Percentiles rank a stretch among this genome's conserved stretches.
These are phyloP conservation scores for Trinectes maculatus DNA, from an alignment of 2,113 vertebrate species.

Conservation along the genomic window DNA sequence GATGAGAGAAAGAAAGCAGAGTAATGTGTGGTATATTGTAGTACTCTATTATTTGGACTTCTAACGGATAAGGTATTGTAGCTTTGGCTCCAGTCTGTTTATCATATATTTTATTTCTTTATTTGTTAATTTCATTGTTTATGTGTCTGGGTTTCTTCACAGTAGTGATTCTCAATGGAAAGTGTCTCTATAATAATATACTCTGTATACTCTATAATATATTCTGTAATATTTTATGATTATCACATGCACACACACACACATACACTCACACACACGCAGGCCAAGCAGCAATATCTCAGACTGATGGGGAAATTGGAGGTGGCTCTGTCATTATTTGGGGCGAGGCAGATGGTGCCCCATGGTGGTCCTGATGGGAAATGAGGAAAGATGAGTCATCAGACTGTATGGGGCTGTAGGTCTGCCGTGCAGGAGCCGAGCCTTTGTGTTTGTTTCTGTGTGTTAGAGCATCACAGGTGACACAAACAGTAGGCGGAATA, in stretches of 20 bases:
- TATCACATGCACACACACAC: conserved; percentile 17
- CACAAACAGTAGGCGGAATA: background rate
- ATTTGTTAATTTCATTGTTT: too few relatives aligned
- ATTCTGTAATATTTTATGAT: too few relatives aligned
- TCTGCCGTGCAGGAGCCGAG: conserved; percentile 15
- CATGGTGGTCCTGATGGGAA: conserved; percentile 68
- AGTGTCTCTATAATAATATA: too few relatives aligned
- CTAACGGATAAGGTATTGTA: too few relatives aligned
- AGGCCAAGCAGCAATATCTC: conserved; percentile 44
- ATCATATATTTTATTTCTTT: too few relatives aligned
- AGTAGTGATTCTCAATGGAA: too few relatives aligned
- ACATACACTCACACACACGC: conserved; percentile 1
- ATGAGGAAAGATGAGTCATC: conserved; percentile 61
- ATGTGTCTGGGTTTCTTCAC: too few relatives aligned
- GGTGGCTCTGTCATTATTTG: conserved; percentile 59
- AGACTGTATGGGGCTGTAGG: conserved; percentile 33
- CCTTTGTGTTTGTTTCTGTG: conserved; percentile 19
- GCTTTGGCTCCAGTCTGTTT: too few relatives aligned
- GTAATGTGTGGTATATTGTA: too few relatives aligned
- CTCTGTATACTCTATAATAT: too few relatives aligned
- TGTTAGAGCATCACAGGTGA: conserved; percentile 11
- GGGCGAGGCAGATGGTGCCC: conserved; percentile 65
- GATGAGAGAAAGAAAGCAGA: background rate
- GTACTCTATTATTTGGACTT: too few relatives aligned
- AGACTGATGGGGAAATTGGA: conserved; percentile 47